These are phyloP conservation scores for Pseudocheirus occidentalis DNA, from an alignment of 2,797 vertebrate genomes.

Conservation along the genomic window DNA sequence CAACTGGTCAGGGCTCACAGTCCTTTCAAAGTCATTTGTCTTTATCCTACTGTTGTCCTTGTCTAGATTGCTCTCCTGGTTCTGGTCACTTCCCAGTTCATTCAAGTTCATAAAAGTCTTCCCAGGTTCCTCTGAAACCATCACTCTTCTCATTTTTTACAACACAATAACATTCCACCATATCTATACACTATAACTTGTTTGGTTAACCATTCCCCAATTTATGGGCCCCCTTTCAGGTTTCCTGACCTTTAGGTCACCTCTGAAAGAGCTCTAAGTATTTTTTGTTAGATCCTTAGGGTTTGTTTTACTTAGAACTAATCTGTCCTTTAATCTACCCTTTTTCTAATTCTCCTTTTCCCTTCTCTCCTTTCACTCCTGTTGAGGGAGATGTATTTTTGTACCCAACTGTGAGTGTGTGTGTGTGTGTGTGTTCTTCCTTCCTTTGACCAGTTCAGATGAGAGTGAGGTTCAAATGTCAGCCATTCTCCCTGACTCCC, in stretches of 20 bases:
- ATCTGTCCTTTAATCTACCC: not conserved
- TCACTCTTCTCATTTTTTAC: not conserved
- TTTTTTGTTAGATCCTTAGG: not conserved
- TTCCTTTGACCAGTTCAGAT: not conserved
- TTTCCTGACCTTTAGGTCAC: not conserved
- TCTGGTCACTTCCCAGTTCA: not conserved
- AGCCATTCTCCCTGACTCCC: not conserved
- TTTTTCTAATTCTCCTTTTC: not conserved
- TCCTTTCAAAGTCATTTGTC: not conserved
- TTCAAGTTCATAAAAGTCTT: not conserved
- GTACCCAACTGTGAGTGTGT: not conserved
- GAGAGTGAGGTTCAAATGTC: not conserved
- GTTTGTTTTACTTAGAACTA: not conserved
- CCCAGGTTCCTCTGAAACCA: not conserved
- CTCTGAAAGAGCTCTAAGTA: not conserved
- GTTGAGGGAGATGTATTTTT: not conserved
- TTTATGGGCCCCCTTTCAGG: not conserved
- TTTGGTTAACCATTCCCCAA: not conserved
- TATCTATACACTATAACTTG: not conserved
- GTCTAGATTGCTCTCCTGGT: not conserved
- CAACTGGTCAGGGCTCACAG: not conserved
- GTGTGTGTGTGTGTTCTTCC: not conserved
- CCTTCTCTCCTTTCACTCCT: not conserved
- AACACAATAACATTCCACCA: not conserved
- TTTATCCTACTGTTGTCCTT: not conserved